Percentiles rank a stretch among this genome's conserved stretches.
Evolutionary conservation across 1,140 invertebrate species (phyloP).

Genomic region (Octopus bimaculoides): DNA sequence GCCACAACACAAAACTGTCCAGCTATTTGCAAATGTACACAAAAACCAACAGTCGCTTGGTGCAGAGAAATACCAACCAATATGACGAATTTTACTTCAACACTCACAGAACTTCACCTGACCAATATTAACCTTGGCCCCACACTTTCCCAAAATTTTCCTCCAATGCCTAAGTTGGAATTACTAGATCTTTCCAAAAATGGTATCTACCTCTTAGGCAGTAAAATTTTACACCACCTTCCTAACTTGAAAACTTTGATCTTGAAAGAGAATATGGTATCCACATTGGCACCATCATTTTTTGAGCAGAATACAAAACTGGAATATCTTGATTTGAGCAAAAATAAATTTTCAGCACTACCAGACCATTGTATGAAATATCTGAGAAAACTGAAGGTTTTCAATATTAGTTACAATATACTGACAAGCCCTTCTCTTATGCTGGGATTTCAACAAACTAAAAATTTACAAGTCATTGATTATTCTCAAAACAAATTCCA

Average conservation of each 20-base stretch:
- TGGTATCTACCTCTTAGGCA: conserved; percentile 28
- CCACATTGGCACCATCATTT: conserved; percentile 27
- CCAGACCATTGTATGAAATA: conserved; percentile 28
- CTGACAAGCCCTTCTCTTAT: conserved; percentile 32
- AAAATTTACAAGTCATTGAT: conserved; percentile 32
- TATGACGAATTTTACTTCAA: background rate
- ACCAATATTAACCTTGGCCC: conserved; percentile 35
- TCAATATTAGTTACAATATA: conserved; percentile 44
- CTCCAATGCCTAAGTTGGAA: conserved; percentile 29
- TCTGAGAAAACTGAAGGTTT: conserved; percentile 30
- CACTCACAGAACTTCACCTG: conserved; percentile 25
- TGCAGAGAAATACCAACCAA: conserved; percentile 6
- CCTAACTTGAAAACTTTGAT: conserved; percentile 30
- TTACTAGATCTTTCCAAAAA: conserved; percentile 41
- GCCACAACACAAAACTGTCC: background rate
- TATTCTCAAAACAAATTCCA: conserved; percentile 38
- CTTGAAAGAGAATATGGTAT: conserved; percentile 36
- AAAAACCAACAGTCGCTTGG: background rate
- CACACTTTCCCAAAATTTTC: conserved; percentile 28
- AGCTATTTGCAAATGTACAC: background rate
- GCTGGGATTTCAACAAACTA: conserved; percentile 35
- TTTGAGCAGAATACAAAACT: conserved; percentile 31
- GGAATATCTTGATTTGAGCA: conserved; percentile 35
- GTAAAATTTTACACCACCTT: conserved; percentile 30
- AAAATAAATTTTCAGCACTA: conserved; percentile 34